Base-by-base conservation (phyloP, 2,113 vertebrate species). In the Phocoena phocoena region DNA sequence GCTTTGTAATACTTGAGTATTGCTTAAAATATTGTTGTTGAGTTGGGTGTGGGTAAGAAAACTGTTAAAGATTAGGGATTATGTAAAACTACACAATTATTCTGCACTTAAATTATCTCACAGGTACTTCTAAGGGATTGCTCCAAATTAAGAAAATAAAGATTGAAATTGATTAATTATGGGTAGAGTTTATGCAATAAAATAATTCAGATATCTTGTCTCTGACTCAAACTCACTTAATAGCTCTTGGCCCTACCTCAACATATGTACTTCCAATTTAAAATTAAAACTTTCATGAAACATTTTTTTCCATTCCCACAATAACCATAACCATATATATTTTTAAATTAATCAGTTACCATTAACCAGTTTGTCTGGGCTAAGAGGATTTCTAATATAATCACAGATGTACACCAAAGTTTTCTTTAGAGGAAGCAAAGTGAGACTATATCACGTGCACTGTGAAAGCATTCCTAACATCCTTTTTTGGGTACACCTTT, bases 241-340 rank as follows among this genome's bases (percentile, higher is more conserved):
- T 63, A 88, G 15, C 15, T 23, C 31, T 88, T 58, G 36, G 41
- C 8, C 20, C 8, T 70, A 68, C 23, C 12, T 74, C n/a, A 85
- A 84, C 41, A 23, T 20, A 68, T 17, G 2, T 41, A 67, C 14
- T 62, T 67, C 25, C 20, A 53, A 88, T 90, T 53, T 88, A 85
- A 96, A 94, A 70, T 74, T 70, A 76, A 84, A 97, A 88, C 33
- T 36, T 55, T 88, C 26, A 36, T 47, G 31, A 92, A 92, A 65
- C 6, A n/a, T 38, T 31, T 90, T 95, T 83, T 82, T 76, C 14
- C 55, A 68, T 31, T 3, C n/a, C 21, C 5, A 74, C 17, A 53
- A 68, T 80, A 20, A 90, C 36, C 26, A 65, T 53, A 53, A 88
- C 36, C 26, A 65, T 53, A 53, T 26, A 10, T 62, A 36, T 74